Percentiles rank a stretch among this genome's conserved stretches.
Evolutionary conservation across 2,113 vertebrate genomes (phyloP).

Genomic region (Lycaon pictus): DNA sequence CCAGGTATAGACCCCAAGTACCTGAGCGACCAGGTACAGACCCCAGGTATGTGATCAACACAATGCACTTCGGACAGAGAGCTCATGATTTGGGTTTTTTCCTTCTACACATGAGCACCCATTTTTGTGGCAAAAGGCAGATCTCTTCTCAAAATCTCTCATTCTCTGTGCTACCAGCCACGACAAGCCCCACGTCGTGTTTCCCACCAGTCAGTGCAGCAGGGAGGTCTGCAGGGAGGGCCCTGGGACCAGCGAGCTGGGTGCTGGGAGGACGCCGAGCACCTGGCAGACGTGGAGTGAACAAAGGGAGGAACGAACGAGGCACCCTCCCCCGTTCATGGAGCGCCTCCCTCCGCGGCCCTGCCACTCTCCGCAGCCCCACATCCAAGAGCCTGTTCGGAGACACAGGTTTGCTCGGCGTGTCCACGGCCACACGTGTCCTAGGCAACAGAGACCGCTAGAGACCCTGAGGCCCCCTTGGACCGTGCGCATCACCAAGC

Average conservation of each 20-base stretch:
- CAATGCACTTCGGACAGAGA: background rate
- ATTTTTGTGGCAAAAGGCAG: background rate
- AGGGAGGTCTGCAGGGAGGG: background rate
- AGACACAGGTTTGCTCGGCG: too few species aligned
- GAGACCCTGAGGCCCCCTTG: too few species aligned
- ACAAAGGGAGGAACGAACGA: background rate
- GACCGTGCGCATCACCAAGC: background rate
- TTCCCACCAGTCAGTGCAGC: background rate
- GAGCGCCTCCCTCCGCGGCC: background rate
- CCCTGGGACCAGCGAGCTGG: too few species aligned
- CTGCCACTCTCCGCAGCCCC: background rate
- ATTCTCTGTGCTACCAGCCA: too few species aligned
- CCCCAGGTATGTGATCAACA: background rate
- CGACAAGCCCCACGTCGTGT: too few species aligned
- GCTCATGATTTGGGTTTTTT: background rate
- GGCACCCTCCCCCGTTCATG: rapidly evolving
- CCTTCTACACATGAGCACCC: background rate
- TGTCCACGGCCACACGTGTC: too few species aligned
- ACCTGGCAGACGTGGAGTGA: background rate
- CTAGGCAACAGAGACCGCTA: too few species aligned
- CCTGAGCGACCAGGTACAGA: too few species aligned
- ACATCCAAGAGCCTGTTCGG: background rate
- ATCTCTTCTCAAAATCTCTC: background rate
- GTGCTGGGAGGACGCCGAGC: background rate
- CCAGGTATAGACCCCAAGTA: too few species aligned